phyloP scores from a whole-genome alignment of 2,888 invertebrate genomes.

The Ecliptopera silaceata region DNA sequence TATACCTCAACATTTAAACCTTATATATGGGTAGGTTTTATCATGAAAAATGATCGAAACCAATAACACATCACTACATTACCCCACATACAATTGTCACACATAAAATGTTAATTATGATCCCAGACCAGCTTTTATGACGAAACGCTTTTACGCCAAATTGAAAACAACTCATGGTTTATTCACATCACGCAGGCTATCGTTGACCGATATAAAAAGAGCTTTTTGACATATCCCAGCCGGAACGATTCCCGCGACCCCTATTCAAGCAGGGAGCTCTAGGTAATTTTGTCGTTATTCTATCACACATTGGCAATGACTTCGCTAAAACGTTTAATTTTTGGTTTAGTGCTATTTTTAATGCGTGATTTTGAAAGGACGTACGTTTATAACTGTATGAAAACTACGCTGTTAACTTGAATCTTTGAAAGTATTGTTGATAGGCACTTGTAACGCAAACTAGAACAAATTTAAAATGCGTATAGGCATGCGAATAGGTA shows the following conservation, averaged over 20 bases:
- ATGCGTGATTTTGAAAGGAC: no score
- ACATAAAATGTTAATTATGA: constrained; percentile 74
- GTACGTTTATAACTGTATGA: no score
- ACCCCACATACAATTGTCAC: constrained; percentile 49
- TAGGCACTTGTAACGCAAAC: no score
- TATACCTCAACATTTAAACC: no score
- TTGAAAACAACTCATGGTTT: constrained; percentile 82
- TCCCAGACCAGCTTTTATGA: constrained; percentile 68
- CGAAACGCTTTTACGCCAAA: constrained; percentile 78
- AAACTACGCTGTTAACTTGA: not conserved
- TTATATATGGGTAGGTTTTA: no score
- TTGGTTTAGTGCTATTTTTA: constrained; percentile 51
- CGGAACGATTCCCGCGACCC: constrained; percentile 22
- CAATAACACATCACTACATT: constrained; percentile 46
- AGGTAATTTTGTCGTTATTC: constrained; percentile 45
- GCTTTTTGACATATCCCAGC: constrained; percentile 51
- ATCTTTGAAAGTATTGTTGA: not conserved
- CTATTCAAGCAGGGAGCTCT: constrained; percentile 45
- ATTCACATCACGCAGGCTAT: constrained; percentile 68
- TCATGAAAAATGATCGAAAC: constrained; percentile 15
- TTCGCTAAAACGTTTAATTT: constrained; percentile 50
- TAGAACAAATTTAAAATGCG: no score
- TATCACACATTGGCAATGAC: constrained; percentile 49
- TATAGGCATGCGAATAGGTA: no score
- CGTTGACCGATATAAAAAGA: constrained; percentile 56